Conservation (phyloP, 2,888 invertebrate species). For the Meganola albula region DNA sequence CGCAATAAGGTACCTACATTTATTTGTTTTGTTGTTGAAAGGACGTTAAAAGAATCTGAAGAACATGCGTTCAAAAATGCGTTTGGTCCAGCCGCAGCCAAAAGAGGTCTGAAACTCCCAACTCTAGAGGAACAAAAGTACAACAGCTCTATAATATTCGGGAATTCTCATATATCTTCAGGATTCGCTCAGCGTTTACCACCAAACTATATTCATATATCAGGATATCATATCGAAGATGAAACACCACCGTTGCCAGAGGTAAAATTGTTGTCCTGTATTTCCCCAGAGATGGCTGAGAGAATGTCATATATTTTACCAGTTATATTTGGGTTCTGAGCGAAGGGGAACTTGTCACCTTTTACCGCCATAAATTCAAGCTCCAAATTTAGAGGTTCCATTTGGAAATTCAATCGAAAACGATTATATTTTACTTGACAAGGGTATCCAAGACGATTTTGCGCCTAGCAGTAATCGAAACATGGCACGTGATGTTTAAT, state of each 20-base stretch:
- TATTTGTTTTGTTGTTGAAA: conserved; percentile 2
- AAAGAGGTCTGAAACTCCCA: conserved; percentile 32
- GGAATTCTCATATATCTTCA: conserved; percentile 45
- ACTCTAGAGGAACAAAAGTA: conserved; percentile 32
- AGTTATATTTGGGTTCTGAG: too few relatives aligned
- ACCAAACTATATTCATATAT: conserved; percentile 41
- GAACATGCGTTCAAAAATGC: conserved; percentile 14
- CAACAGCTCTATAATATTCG: conserved; percentile 46
- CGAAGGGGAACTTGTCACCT: too few relatives aligned
- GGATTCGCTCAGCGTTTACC: conserved; percentile 41
- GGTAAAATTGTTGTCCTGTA: too few relatives aligned
- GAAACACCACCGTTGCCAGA: conserved; percentile 40
- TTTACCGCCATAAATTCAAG: too few relatives aligned
- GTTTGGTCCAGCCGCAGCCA: conserved; percentile 21
- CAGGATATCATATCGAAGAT: conserved; percentile 49
- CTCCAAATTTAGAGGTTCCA: too few relatives aligned
- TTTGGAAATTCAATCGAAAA: too few relatives aligned
- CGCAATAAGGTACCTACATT: neutral
- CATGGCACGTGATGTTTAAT: too few relatives aligned
- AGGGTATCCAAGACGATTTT: too few relatives aligned
- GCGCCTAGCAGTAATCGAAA: too few relatives aligned
- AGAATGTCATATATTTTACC: too few relatives aligned
- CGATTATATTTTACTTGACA: too few relatives aligned
- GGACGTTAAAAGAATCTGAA: conserved; percentile 14
- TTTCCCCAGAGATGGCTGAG: too few relatives aligned